Conservation (phyloP, 2,113 vertebrate genomes). For the Pelecanoides urinatrix region DNA sequence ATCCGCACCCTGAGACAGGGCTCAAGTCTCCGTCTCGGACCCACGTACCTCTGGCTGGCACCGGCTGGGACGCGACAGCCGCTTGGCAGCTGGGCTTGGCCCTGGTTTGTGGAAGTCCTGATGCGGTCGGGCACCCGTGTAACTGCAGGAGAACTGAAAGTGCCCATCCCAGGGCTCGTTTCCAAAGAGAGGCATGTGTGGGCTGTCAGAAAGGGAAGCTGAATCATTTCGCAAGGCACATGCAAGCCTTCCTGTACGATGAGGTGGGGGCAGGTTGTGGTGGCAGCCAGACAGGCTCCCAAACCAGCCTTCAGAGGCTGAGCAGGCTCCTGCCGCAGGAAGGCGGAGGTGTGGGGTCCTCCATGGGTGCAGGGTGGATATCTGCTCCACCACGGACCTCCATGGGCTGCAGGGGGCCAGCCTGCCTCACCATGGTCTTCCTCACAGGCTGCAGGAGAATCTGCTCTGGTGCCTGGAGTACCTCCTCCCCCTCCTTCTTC, state of each 20-base stretch:
- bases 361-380: accelerated
- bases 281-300: neutral
- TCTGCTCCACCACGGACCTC: neutral
- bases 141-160: neutral
- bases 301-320: neutral
- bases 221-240: neutral
- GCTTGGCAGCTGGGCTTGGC: neutral
- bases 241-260: neutral
- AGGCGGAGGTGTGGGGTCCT: neutral
- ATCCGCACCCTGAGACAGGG: neutral
- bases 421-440: neutral
- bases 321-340: neutral
- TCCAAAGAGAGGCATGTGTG: neutral
- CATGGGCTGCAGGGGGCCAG: neutral
- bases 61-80: neutral
- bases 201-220: neutral
- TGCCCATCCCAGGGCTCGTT: accelerated
- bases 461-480: neutral
- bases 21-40: accelerated
- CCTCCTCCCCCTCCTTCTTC: neutral
- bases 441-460: neutral
- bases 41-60: neutral
- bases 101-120: neutral
- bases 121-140: accelerated
- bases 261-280: neutral